Conservation (phyloP, 2,888 invertebrate genomes). For the Keiferia lycopersicella region DNA sequence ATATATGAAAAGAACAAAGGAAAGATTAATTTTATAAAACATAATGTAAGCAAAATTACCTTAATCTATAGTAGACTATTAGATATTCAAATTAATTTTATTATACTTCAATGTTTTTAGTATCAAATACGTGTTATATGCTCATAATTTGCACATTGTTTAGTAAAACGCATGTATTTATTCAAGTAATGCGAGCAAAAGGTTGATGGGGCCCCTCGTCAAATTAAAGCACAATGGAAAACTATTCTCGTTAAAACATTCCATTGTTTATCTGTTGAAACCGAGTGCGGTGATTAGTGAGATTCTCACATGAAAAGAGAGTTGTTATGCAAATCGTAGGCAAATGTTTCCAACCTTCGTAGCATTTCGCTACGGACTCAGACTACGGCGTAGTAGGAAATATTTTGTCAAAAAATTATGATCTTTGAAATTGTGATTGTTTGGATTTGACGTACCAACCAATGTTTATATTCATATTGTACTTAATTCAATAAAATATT, state of each 20-base stretch:
- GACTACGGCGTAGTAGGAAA: no score
- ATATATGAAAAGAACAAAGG: no score
- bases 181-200: background rate
- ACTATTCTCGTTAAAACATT: slow-evolving; percentile 24
- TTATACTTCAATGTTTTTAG: no score
- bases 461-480: no score
- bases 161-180: slow-evolving; percentile 5
- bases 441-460: no score
- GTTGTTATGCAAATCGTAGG: background rate
- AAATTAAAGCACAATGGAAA: slow-evolving; percentile 23
- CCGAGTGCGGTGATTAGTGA: slow-evolving; percentile 8
- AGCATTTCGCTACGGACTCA: background rate
- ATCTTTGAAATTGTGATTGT: no score
- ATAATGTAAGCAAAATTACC: no score
- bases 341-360: background rate
- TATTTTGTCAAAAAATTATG: background rate
- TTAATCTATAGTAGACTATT: no score
- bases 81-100: no score
- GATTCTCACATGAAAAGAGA: slow-evolving; percentile 3
- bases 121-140: no score
- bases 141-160: background rate
- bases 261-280: background rate
- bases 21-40: no score
- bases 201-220: slow-evolving; percentile 12
- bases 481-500: no score